phyloP scores from a whole-genome alignment of 2,888 invertebrate genomes.

The Thymelicus sylvestris region DNA sequence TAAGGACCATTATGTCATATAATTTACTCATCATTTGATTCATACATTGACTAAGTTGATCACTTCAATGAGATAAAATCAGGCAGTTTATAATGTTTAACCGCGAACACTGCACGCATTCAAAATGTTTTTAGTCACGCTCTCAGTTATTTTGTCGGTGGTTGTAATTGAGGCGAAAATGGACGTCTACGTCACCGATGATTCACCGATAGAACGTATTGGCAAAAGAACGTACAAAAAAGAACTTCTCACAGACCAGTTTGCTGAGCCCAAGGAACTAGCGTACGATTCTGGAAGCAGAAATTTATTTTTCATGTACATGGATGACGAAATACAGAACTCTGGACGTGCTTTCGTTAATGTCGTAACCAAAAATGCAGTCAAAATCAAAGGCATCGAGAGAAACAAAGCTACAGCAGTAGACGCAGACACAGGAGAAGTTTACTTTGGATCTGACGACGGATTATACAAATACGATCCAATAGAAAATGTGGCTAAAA shows the following conservation, averaged over 20 bases:
- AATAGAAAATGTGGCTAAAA: constrained; percentile 56
- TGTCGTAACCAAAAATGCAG: constrained; percentile 62
- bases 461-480: constrained; percentile 73
- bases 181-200: constrained; percentile 56
- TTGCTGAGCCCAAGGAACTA: constrained; percentile 64
- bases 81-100: constrained; percentile 29
- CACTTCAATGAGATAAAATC: constrained; percentile 31
- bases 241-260: constrained; percentile 63
- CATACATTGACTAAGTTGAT: constrained; percentile 31
- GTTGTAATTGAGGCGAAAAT: constrained; percentile 56
- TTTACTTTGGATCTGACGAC: constrained; percentile 75
- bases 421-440: constrained; percentile 66
- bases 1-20: constrained; percentile 7
- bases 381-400: constrained; percentile 65
- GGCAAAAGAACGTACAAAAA: constrained; percentile 69
- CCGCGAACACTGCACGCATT: constrained; percentile 26
- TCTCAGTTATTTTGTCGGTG: constrained; percentile 4
- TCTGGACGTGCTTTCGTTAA: constrained; percentile 71
- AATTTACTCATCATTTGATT: constrained; percentile 11
- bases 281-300: constrained; percentile 72
- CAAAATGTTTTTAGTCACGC: constrained; percentile 19
- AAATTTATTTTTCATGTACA: constrained; percentile 75
- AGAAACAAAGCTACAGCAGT: constrained; percentile 74
- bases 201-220: constrained; percentile 64
- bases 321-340: constrained; percentile 70